phyloP scores from a whole-genome alignment of 2,888 invertebrate genomes.

The Pasiphila rectangulata region DNA sequence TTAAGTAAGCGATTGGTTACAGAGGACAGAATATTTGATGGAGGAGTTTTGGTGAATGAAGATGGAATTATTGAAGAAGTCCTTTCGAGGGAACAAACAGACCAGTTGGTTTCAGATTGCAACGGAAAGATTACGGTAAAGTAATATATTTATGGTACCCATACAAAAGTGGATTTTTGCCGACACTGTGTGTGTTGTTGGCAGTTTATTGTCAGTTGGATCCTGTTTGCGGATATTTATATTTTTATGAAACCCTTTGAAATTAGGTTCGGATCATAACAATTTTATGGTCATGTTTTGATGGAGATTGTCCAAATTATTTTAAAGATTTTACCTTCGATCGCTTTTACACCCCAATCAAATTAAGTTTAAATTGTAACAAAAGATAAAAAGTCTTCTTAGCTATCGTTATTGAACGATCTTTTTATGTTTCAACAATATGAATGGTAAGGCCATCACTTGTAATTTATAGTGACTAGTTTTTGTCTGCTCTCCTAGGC shows the following conservation, averaged over 20 bases:
- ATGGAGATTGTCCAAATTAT: constrained; percentile 5
- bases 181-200: constrained; percentile 4
- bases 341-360: constrained; percentile 8
- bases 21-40: constrained; percentile 74
- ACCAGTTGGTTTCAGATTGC: constrained; percentile 66
- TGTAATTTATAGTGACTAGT: no score
- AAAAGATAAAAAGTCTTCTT: neutral
- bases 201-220: constrained; percentile 6
- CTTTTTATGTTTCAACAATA: neutral
- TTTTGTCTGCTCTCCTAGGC: no score
- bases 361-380: constrained; percentile 5
- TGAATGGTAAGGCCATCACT: no score
- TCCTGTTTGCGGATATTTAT: neutral
- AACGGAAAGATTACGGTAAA: constrained; percentile 77
- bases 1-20: constrained; percentile 75
- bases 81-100: constrained; percentile 67
- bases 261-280: constrained; percentile 9
- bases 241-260: constrained; percentile 4
- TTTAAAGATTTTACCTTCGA: constrained; percentile 3
- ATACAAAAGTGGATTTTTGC: constrained; percentile 1
- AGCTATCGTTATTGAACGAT: neutral
- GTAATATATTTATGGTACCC: constrained; percentile 15
- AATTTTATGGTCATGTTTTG: constrained; percentile 14
- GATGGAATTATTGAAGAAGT: constrained; percentile 81
- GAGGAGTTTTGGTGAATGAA: constrained; percentile 81